These are phyloP conservation scores for Tetrapedia diversipes DNA, from an alignment of 2,888 invertebrate species.

Conservation along the genomic window DNA sequence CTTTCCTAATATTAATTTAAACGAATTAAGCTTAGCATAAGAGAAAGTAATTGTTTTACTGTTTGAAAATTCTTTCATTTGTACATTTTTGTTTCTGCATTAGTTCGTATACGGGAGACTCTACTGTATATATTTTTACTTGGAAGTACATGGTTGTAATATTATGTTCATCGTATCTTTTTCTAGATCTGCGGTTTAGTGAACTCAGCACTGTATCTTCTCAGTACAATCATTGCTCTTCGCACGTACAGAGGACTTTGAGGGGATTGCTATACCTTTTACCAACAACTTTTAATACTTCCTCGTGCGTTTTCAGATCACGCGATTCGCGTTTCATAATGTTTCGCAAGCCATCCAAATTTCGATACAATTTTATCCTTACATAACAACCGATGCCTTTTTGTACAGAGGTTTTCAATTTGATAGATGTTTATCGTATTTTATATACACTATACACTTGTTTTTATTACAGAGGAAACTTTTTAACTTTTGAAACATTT, in stretches of 20 bases:
- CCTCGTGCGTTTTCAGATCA: background rate
- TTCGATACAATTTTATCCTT: background rate
- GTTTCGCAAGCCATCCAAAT: background rate
- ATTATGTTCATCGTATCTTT: constrained; percentile 31
- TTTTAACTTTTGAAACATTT: background rate
- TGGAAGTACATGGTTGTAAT: no score
- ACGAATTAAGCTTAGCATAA: no score
- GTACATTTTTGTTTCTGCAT: no score
- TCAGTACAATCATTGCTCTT: constrained; percentile 91
- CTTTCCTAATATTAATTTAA: no score
- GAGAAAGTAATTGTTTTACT: no score
- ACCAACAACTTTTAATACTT: background rate
- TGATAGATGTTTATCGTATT: background rate
- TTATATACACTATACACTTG: background rate
- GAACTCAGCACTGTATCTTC: constrained; percentile 88
- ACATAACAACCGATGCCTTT: background rate
- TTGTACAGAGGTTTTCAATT: background rate
- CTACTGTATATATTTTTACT: background rate
- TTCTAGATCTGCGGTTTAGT: constrained; percentile 91
- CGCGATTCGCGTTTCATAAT: background rate
- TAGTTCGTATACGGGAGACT: no score
- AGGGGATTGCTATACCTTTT: constrained; percentile 61
- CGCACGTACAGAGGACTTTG: constrained; percentile 90
- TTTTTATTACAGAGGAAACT: background rate
- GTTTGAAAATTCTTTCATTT: no score